phyloP scores from a whole-genome alignment of 2,888 invertebrate genomes.

The Strigamia crassipes region DNA sequence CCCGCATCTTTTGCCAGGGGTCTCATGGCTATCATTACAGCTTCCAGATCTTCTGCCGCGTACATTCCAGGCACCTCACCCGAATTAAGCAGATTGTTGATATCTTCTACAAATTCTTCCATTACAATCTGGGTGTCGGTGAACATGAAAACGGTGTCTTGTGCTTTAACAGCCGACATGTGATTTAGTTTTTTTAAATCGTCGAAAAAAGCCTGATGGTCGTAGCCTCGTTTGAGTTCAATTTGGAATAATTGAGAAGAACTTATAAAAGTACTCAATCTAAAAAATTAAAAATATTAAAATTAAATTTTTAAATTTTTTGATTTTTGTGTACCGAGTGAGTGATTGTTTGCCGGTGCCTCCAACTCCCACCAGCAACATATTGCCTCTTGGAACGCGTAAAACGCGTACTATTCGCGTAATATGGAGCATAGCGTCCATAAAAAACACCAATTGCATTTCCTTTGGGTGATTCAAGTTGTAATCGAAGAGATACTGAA shows the following conservation, averaged over 20 bases:
- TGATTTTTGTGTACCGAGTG: conserved; percentile 55
- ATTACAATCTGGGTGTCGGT: conserved; percentile 88
- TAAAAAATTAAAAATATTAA: conserved; percentile 46
- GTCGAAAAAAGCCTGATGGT: conserved; percentile 80
- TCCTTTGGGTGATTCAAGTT: conserved; percentile 77
- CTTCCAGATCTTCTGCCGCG: conserved; percentile 78
- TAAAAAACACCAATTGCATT: conserved; percentile 84
- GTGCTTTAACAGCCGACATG: conserved; percentile 73
- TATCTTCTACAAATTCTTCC: conserved; percentile 88
- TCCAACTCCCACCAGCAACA: conserved; percentile 60
- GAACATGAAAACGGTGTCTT: conserved; percentile 81
- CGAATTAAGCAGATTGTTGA: conserved; percentile 88
- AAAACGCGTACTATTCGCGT: conserved; percentile 60
- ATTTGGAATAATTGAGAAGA: conserved; percentile 77
- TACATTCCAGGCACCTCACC: conserved; percentile 89
- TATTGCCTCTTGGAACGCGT: conserved; percentile 60
- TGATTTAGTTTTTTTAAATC: conserved; percentile 80
- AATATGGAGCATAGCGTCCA: conserved; percentile 58
- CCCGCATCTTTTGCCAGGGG: conserved; percentile 72
- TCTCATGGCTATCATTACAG: conserved; percentile 75
- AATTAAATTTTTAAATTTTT: background rate
- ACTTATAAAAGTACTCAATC: conserved; percentile 51
- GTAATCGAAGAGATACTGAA: conserved; percentile 83
- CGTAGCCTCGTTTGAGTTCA: conserved; percentile 82
- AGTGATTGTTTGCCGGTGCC: conserved; percentile 61